These are phyloP conservation scores for Rotaria macrura DNA, from an alignment of 2,888 invertebrate species.

Conservation along the genomic window DNA sequence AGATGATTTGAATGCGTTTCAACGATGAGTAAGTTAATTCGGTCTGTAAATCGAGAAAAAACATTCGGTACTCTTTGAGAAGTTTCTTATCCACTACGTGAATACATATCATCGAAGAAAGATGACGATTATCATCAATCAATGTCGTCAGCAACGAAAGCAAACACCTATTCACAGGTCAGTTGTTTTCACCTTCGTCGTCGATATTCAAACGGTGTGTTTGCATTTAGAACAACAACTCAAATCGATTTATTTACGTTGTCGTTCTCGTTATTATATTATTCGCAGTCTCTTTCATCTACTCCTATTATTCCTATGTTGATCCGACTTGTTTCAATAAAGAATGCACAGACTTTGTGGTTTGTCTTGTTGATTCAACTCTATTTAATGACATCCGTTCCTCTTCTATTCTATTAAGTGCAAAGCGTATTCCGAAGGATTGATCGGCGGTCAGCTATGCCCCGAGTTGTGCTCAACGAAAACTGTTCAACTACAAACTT, in stretches of 20 bases:
- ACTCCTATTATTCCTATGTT: not conserved
- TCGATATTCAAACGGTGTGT: too few relatives aligned
- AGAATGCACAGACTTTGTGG: not conserved
- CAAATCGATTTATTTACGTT: not conserved
- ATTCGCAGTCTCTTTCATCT: not conserved
- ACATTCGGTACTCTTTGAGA: not conserved
- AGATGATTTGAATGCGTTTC: not conserved
- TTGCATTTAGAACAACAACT: not conserved
- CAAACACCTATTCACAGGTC: not conserved
- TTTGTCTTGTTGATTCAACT: not conserved
- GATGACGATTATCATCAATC: not conserved
- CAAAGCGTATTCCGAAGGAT: not conserved
- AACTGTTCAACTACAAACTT: not conserved
- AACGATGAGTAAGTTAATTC: not conserved
- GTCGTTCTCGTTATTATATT: not conserved
- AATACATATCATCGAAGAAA: not conserved
- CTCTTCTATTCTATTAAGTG: not conserved
- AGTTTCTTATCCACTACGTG: not conserved
- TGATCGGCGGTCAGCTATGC: not conserved
- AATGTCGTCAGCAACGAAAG: not conserved
- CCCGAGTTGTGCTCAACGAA: not conserved
- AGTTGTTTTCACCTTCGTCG: too few relatives aligned
- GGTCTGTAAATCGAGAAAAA: not conserved
- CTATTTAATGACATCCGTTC: not conserved
- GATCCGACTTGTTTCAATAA: not conserved